phyloP scores from a whole-genome alignment of 2,888 invertebrate genomes.

The Chymomyza caudatula region DNA sequence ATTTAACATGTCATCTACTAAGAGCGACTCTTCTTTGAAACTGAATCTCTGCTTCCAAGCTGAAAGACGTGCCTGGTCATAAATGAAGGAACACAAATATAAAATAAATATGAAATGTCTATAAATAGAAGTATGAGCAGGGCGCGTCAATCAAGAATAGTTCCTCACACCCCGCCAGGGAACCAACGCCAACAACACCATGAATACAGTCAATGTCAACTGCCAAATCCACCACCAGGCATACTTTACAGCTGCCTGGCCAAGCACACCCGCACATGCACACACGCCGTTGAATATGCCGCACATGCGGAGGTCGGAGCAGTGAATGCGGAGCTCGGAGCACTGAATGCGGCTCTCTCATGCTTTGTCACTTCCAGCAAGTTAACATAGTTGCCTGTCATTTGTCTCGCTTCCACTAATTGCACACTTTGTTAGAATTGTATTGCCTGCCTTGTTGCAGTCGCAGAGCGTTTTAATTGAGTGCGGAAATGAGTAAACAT shows the following conservation, averaged over 20 bases:
- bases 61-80: neutral
- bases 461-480: slow-evolving; percentile 45
- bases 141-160: neutral
- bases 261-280: slow-evolving; percentile 29
- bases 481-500: slow-evolving; percentile 46
- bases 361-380: neutral
- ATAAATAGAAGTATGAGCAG: neutral
- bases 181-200: neutral
- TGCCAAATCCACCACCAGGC: slow-evolving; percentile 53
- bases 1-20: no score
- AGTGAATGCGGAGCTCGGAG: neutral
- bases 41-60: neutral
- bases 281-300: neutral
- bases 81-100: neutral
- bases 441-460: slow-evolving; percentile 27
- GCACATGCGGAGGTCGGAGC: neutral
- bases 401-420: neutral
- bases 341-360: neutral
- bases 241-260: slow-evolving; percentile 49
- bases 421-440: slow-evolving; percentile 38
- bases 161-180: neutral
- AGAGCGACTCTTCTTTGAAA: neutral
- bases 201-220: neutral
- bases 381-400: neutral
- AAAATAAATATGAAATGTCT: neutral